phyloP scores from a whole-genome alignment of 2,888 invertebrate species.

The Leptodirus hochenwartii region DNA sequence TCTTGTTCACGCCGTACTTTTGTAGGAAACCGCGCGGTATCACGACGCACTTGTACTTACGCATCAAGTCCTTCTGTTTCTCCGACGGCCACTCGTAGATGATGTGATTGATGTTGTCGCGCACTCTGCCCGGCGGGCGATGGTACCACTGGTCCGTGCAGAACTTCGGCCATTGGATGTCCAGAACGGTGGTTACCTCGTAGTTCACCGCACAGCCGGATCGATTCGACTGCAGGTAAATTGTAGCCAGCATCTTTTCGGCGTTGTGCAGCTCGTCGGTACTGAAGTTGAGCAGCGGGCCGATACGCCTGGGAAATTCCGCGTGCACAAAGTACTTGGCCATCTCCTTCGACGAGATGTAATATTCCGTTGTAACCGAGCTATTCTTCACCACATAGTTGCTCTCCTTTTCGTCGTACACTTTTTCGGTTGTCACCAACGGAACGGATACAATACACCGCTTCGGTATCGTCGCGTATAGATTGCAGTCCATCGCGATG shows the following conservation, averaged over 20 bases:
- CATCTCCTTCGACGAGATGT: constrained; percentile 45
- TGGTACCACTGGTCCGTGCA: too few relatives aligned
- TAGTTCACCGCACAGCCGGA: constrained; percentile 30
- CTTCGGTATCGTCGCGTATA: too few relatives aligned
- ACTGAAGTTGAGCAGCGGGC: constrained; percentile 36
- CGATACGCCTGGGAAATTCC: constrained; percentile 41
- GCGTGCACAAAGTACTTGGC: constrained; percentile 46
- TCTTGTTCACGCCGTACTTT: constrained; percentile 38
- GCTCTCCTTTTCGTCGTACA: too few relatives aligned
- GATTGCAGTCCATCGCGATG: too few relatives aligned
- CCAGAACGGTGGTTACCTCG: constrained; percentile 53
- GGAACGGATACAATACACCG: too few relatives aligned
- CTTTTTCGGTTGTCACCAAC: too few relatives aligned
- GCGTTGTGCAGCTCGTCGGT: constrained; percentile 33
- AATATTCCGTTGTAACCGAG: constrained; percentile 23
- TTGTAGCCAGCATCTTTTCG: too few relatives aligned
- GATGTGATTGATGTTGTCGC: too few relatives aligned
- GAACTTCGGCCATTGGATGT: constrained; percentile 52
- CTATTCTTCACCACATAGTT: constrained; percentile 17
- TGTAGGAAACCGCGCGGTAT: constrained; percentile 51
- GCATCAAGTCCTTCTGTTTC: constrained; percentile 45
- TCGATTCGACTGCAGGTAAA: too few relatives aligned
- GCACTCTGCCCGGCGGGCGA: too few relatives aligned
- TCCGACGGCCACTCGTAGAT: constrained; percentile 51
- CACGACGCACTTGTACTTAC: constrained; percentile 46